Conservation (phyloP, 1,140 invertebrate species). For the Antheraea mylitta region DNA sequence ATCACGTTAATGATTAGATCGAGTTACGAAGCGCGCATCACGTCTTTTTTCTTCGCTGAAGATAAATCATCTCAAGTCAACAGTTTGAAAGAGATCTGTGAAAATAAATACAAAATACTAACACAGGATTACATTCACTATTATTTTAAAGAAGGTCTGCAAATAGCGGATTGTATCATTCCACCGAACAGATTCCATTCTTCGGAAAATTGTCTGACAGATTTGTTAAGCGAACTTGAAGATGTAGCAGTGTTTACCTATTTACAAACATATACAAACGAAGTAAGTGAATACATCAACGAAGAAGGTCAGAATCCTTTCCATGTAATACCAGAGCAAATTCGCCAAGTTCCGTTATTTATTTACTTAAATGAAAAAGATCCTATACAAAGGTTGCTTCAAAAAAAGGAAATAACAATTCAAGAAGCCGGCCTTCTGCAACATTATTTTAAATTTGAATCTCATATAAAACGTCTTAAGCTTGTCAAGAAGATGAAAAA, state of each 20-base stretch:
- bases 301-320: background rate
- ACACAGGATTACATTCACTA: background rate
- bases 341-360: background rate
- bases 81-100: slow-evolving; percentile 1
- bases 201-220: background rate
- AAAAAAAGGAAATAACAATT: background rate
- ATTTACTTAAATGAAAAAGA: background rate
- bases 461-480: background rate
- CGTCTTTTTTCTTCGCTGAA: background rate
- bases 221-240: background rate
- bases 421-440: background rate
- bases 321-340: background rate
- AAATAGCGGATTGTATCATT: background rate
- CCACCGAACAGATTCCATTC: background rate
- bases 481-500: background rate
- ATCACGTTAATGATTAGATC: background rate
- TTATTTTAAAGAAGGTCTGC: background rate
- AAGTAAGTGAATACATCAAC: background rate
- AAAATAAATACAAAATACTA: background rate
- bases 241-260: background rate
- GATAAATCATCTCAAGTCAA: background rate
- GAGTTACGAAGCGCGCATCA: background rate
- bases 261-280: background rate
- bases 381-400: background rate
- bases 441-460: background rate